phyloP scores from a whole-genome alignment of 2,797 vertebrate species.

The Brotula barbata region DNA sequence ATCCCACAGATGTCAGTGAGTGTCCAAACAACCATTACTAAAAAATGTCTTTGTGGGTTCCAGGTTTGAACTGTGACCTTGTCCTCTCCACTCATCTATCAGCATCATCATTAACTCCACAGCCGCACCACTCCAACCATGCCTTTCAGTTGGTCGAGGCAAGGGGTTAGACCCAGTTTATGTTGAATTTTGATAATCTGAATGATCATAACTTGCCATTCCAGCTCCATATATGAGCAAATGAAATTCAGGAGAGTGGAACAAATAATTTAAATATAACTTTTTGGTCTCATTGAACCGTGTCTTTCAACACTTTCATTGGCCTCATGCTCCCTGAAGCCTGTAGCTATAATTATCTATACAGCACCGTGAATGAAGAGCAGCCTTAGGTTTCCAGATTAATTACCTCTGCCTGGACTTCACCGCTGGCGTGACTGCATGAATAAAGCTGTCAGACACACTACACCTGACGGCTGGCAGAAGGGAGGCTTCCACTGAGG shows the following conservation, averaged over 20 bases:
- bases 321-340: conserved; percentile 55
- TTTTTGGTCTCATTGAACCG: conserved; percentile 49
- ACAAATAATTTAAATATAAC: conserved; percentile 35
- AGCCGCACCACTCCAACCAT: conserved; percentile 2
- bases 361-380: conserved; percentile 50
- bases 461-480: conserved; percentile 59
- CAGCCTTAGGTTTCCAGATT: conserved; percentile 68
- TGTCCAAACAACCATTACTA: conserved; percentile 32
- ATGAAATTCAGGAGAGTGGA: conserved; percentile 35
- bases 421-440: conserved; percentile 58
- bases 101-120: conserved; percentile 34
- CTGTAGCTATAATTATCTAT: conserved; percentile 67
- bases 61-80: conserved; percentile 58
- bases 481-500: conserved; percentile 35
- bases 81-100: conserved; percentile 51
- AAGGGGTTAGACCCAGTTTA: neutral
- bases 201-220: neutral
- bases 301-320: conserved; percentile 61
- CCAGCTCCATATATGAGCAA: conserved; percentile 27
- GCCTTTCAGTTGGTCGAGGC: neutral
- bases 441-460: conserved; percentile 71
- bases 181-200: neutral
- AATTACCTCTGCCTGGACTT: conserved; percentile 69
- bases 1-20: conserved; percentile 35
- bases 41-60: conserved; percentile 36